Evolutionary conservation across 2,888 invertebrate genomes (phyloP).

Genomic region (Tholera decimalis): DNA sequence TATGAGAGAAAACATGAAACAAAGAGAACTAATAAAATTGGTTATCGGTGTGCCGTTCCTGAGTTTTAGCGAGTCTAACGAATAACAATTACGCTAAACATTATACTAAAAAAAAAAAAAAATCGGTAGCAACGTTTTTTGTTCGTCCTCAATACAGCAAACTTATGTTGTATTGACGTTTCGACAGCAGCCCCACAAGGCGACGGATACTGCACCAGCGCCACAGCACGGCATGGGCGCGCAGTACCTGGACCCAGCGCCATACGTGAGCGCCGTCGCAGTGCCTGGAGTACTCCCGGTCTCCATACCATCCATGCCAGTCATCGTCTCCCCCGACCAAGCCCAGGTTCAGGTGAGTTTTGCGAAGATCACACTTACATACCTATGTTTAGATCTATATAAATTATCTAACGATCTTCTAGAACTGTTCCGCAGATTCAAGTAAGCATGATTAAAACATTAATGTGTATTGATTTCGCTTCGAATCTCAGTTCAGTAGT

Average conservation of each 20-base stretch:
- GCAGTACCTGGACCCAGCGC: slow-evolving; percentile 82
- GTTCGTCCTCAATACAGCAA: no score
- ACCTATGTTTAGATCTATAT: neutral
- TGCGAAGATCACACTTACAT: slow-evolving; percentile 11
- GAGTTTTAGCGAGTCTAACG: no score
- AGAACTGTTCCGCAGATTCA: slow-evolving; percentile 14
- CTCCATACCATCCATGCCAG: slow-evolving; percentile 75
- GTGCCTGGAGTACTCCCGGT: slow-evolving; percentile 74
- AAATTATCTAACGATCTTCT: slow-evolving; percentile 12
- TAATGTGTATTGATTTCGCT: slow-evolving; percentile 40
- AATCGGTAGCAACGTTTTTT: no score
- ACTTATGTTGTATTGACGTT: neutral
- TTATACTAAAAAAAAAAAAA: no score
- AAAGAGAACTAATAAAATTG: no score
- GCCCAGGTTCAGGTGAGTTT: slow-evolving; percentile 81
- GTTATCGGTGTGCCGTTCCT: no score
- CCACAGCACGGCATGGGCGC: slow-evolving; percentile 84
- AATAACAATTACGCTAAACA: no score
- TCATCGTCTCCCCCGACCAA: slow-evolving; percentile 80
- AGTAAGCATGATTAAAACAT: slow-evolving; percentile 39
- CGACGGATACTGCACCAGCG: slow-evolving; percentile 69
- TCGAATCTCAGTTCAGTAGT: slow-evolving; percentile 50
- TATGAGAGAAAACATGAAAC: no score
- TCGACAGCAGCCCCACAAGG: slow-evolving; percentile 49
- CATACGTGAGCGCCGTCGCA: slow-evolving; percentile 75